Conservation (phyloP, 2,797 vertebrate species). For the Acanthis flammea region DNA sequence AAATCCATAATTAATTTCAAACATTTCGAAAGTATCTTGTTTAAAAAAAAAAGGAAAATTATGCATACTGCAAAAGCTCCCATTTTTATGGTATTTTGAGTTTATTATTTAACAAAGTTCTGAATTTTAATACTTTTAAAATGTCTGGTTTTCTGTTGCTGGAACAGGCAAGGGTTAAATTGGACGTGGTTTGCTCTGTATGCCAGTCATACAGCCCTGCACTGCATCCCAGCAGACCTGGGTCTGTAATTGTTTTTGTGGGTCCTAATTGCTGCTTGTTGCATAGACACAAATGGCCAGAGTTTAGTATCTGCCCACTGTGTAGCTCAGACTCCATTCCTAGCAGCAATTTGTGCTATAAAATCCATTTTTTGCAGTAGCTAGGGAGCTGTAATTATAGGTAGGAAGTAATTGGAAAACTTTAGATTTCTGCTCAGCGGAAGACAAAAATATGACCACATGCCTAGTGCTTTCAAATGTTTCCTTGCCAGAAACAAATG, state of each 20-base stretch:
- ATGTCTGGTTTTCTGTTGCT: background rate
- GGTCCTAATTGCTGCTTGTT: slow-evolving; percentile 45
- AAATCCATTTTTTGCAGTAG: background rate
- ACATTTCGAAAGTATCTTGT: background rate
- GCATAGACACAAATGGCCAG: slow-evolving; percentile 5
- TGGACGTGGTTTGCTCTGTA: background rate
- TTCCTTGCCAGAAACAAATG: slow-evolving; percentile 4
- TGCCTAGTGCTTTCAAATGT: background rate
- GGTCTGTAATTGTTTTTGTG: slow-evolving; percentile 11
- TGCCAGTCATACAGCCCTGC: background rate
- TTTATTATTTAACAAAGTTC: background rate
- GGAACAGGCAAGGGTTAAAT: slow-evolving; percentile 12
- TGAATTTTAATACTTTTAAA: background rate
- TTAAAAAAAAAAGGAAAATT: background rate
- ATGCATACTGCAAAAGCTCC: background rate
- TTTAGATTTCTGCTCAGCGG: background rate
- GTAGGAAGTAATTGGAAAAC: slow-evolving; percentile 14
- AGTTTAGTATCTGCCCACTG: background rate
- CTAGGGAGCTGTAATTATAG: background rate
- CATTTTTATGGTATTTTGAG: background rate
- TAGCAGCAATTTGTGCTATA: background rate
- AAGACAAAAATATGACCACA: background rate
- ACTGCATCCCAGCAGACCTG: background rate
- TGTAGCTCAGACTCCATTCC: background rate
- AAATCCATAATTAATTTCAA: background rate